Conservation (phyloP, 1,140 invertebrate species). For the Elymnias hypermnestra region DNA sequence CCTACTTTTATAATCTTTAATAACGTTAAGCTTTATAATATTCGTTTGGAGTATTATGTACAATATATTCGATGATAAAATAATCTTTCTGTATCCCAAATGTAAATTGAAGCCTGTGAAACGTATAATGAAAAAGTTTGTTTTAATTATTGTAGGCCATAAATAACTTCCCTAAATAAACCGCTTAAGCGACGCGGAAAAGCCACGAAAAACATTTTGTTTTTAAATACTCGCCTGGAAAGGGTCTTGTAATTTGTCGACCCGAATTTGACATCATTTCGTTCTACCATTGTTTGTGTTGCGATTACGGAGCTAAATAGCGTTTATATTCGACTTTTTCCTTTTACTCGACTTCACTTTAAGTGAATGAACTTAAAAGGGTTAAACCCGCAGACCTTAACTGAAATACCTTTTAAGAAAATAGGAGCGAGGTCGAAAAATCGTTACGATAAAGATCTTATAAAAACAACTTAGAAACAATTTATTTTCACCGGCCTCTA, state of each 20-base stretch:
- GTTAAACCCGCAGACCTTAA: constrained; percentile 50
- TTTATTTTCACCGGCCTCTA: constrained; percentile 14
- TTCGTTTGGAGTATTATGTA: too few species aligned
- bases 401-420: constrained; percentile 40
- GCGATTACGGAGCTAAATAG: constrained; percentile 63
- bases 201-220: constrained; percentile 45
- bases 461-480: constrained; percentile 19
- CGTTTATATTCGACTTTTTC: constrained; percentile 60
- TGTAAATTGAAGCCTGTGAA: too few species aligned
- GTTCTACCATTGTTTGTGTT: constrained; percentile 63
- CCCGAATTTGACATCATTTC: constrained; percentile 66
- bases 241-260: constrained; percentile 68
- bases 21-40: too few species aligned
- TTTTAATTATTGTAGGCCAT: constrained; percentile 17
- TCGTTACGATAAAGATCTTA: constrained; percentile 24
- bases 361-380: constrained; percentile 52
- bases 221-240: constrained; percentile 55
- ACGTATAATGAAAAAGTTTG: constrained; percentile 15
- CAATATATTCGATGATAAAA: too few species aligned
- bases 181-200: constrained; percentile 25
- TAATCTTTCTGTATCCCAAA: too few species aligned
- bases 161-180: constrained; percentile 25
- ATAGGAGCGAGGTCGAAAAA: constrained; percentile 29
- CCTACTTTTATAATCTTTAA: too few species aligned
- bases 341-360: constrained; percentile 45